Evolutionary conservation across 2,888 invertebrate genomes (phyloP).

Genomic region (Acheta domesticus): DNA sequence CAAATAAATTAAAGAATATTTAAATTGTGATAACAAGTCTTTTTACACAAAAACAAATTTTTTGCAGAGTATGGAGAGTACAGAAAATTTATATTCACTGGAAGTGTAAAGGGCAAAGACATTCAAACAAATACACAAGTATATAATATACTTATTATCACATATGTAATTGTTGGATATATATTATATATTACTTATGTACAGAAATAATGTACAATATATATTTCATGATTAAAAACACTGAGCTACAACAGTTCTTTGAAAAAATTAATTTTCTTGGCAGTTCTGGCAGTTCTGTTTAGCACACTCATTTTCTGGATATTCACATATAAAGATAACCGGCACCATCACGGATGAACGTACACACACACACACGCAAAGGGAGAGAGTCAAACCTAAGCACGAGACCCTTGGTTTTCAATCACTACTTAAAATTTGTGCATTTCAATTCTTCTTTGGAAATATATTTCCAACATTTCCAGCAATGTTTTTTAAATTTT

Average conservation of each 20-base stretch:
- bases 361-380: neutral
- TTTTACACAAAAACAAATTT: too few species aligned
- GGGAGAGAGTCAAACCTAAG: constrained; percentile 6
- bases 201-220: constrained; percentile 31
- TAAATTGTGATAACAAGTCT: too few species aligned
- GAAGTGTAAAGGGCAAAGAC: constrained; percentile 19
- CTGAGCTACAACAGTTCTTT: constrained; percentile 27
- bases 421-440: constrained; percentile 9
- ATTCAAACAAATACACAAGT: constrained; percentile 26
- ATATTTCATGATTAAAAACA: constrained; percentile 29
- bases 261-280: constrained; percentile 18
- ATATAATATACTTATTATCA: constrained; percentile 24
- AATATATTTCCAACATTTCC: neutral
- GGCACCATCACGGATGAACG: constrained; percentile 3
- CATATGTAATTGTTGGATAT: constrained; percentile 30
- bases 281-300: neutral
- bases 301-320: neutral
- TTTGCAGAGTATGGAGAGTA: too few species aligned
- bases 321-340: constrained; percentile 9
- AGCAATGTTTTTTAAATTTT: neutral
- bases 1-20: too few species aligned
- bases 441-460: neutral
- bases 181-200: constrained; percentile 30
- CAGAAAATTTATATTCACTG: too few species aligned
- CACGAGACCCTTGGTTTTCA: constrained; percentile 7